These are phyloP conservation scores for Neuroscelio doddi DNA, from an alignment of 2,888 invertebrate species.

Conservation along the genomic window DNA sequence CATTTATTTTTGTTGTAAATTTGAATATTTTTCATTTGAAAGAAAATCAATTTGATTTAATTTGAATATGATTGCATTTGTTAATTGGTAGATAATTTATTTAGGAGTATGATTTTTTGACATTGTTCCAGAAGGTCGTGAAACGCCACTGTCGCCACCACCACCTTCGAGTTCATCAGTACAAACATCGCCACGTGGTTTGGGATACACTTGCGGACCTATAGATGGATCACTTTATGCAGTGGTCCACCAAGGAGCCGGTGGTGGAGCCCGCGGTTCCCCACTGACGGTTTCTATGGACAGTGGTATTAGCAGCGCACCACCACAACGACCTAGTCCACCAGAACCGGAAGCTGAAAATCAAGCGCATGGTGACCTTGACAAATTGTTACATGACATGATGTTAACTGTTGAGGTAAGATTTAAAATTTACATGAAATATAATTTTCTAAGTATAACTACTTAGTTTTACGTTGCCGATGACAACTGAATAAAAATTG, in stretches of 20 bases:
- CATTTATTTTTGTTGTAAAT: too few relatives aligned
- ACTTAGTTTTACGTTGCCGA: background rate
- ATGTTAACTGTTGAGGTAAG: slow-evolving; percentile 90
- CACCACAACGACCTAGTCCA: slow-evolving; percentile 69
- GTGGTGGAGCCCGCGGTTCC: slow-evolving; percentile 76
- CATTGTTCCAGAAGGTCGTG: slow-evolving; percentile 75
- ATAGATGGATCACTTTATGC: slow-evolving; percentile 94
- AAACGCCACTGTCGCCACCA: slow-evolving; percentile 73
- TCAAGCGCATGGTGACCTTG: slow-evolving; percentile 81
- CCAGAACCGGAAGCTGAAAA: slow-evolving; percentile 64
- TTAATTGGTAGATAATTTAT: too few relatives aligned
- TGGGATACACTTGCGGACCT: slow-evolving; percentile 85
- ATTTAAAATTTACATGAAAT: too few relatives aligned
- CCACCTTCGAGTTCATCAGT: slow-evolving; percentile 71
- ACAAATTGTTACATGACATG: slow-evolving; percentile 90
- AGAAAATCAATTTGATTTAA: too few relatives aligned
- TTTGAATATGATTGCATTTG: too few relatives aligned
- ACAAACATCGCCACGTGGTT: slow-evolving; percentile 71
- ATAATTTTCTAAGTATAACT: too few relatives aligned
- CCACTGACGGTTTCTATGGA: slow-evolving; percentile 92
- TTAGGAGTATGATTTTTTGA: too few relatives aligned
- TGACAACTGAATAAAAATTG: too few relatives aligned
- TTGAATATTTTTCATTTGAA: too few relatives aligned
- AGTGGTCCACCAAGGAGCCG: slow-evolving; percentile 66
- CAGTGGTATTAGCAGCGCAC: slow-evolving; percentile 86